phyloP scores from a whole-genome alignment of 2,113 vertebrate genomes.

The Phrynosoma blainvillii region DNA sequence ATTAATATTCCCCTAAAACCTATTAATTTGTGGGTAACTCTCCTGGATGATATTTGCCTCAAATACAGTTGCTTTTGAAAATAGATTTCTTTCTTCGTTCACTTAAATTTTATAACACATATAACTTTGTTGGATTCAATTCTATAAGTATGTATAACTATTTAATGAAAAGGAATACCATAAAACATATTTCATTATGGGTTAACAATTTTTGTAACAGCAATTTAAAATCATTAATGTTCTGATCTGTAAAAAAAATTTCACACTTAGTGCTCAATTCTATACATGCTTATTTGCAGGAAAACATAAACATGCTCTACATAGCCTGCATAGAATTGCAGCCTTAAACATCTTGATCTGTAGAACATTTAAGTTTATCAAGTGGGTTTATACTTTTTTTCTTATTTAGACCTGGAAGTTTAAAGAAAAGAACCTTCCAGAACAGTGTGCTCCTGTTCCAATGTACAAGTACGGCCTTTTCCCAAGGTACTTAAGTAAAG shows the following conservation, averaged over 20 bases:
- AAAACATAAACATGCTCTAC: not conserved
- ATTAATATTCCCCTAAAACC: no score
- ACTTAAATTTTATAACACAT: not conserved
- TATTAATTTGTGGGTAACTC: no score
- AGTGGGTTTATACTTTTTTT: not conserved
- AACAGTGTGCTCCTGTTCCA: not conserved
- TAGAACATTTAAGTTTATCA: not conserved
- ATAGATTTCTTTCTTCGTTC: not conserved
- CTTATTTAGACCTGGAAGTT: conserved; percentile 46
- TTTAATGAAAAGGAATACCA: not conserved
- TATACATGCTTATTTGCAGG: not conserved
- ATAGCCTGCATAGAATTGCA: not conserved
- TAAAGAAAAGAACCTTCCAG: conserved; percentile 11
- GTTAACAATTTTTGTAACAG: not conserved
- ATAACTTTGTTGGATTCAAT: not conserved
- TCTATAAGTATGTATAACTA: not conserved
- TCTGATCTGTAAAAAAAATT: not conserved
- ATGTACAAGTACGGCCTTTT: conserved; percentile 48
- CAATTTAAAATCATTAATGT: not conserved
- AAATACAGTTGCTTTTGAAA: not conserved
- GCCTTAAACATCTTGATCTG: not conserved
- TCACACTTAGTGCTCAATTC: not conserved
- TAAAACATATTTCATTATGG: not conserved
- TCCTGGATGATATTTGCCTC: not conserved
- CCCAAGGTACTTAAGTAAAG: conserved; percentile 24